Evolutionary conservation across 2,797 vertebrate genomes (phyloP), one percentile per base, ranked within the genome.

Genomic region (Synanceia verrucosa): DNA sequence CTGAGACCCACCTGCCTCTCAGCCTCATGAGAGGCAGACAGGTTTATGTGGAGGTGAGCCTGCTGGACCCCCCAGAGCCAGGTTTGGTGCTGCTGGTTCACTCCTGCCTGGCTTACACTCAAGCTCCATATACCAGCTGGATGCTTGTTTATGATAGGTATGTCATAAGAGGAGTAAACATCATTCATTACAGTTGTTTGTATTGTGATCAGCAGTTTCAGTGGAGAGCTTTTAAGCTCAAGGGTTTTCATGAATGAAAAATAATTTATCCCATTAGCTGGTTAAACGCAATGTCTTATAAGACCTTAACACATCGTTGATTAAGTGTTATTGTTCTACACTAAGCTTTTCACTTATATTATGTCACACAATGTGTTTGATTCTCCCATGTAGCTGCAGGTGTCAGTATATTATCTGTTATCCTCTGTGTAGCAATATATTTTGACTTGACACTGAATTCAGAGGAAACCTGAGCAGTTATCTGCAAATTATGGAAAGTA

Each of bases 101-200:
- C 57, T 91, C 84, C 72, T 93, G 91, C 61, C 36, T 88, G 65
- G 90, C 86, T 47, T 87, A 80, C 78, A 73, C 76, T 18, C 51
- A 14, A 0, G n/a, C 73, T 12, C 87, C 89, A 0, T 34, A 74
- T 5, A 12, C 60, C 80, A 70, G 62, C 70, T 86, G 87, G 83
- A 77, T 78, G 63, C 76, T 67, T 1, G 52, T 90, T 24, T 88
- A 90, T 5, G 72, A 91, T 6, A 39, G 90, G 90, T 93, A 60
- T 13, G 6, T 4, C 4, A 29, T 29, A 29, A 29, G 28, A 37
- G 29, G 29, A 5, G 29, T 31, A 7, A 31, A 6, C 29, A 6
- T 31, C 6, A 31, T 4, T 29, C 28, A 29, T 29, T 29, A 29
- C 10, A 21, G 6, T 21, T 21, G 26, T 18, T 64, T 55, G 14